phyloP scores from a whole-genome alignment of 2,888 invertebrate genomes.

The Chalcis sispes region DNA sequence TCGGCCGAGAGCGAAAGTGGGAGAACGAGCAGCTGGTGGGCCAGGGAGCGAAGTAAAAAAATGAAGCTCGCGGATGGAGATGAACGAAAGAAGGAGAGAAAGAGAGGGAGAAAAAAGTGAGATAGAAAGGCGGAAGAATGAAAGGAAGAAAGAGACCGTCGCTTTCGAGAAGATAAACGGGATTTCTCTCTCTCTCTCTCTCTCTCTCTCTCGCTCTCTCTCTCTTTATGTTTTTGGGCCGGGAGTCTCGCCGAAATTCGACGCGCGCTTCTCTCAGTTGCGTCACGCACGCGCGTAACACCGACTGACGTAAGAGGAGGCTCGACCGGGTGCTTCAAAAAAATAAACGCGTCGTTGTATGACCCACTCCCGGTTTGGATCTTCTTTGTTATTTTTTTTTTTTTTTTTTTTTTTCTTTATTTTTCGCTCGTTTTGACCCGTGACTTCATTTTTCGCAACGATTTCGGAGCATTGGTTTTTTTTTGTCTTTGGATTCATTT shows the following conservation, averaged over 20 bases:
- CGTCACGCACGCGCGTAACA: constrained; percentile 10
- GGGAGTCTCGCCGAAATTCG: no score
- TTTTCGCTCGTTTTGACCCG: background rate
- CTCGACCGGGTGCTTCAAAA: no score
- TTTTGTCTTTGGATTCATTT: no score
- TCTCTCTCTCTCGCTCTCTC: no score
- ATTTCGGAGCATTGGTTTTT: background rate
- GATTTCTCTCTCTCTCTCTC: constrained; percentile 19
- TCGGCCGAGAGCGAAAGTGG: constrained; percentile 56
- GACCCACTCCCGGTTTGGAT: constrained; percentile 44
- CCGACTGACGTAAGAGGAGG: constrained; percentile 46
- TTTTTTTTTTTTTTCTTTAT: constrained; percentile 41
- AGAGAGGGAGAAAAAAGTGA: constrained; percentile 9
- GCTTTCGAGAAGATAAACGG: constrained; percentile 10
- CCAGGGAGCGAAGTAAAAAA: no score
- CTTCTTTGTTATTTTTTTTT: constrained; percentile 9
- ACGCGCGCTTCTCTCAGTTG: no score
- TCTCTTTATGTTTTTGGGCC: no score
- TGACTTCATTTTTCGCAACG: no score
- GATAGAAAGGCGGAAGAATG: constrained; percentile 4
- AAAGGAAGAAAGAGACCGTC: constrained; percentile 11
- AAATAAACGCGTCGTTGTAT: constrained; percentile 2
- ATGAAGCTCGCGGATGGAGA: no score
- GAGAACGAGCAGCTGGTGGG: constrained; percentile 55
- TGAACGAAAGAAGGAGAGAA: no score